phyloP scores from a whole-genome alignment of 2,797 vertebrate species.

The Acanthornis magna region DNA sequence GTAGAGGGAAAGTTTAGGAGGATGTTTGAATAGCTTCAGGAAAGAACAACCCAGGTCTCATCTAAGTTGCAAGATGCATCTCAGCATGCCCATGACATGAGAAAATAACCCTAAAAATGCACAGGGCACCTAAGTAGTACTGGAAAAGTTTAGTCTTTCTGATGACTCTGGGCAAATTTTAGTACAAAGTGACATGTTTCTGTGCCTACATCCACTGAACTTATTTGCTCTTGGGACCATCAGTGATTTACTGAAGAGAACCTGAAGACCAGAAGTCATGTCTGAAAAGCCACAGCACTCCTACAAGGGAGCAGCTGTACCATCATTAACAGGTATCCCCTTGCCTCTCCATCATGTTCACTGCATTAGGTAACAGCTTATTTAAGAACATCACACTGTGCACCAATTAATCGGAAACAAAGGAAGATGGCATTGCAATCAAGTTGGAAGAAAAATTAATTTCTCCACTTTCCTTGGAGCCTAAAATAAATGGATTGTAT shows the following conservation, averaged over 20 bases:
- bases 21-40: not conserved
- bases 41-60: not conserved
- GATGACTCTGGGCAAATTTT: not conserved
- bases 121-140: not conserved
- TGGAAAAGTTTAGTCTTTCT: not conserved
- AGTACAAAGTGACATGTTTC: not conserved
- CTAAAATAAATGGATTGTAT: not conserved
- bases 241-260: not conserved
- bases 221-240: not conserved
- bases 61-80: not conserved
- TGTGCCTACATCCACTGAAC: not conserved
- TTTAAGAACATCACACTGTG: not conserved
- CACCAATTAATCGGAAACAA: not conserved
- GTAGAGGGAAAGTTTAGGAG: not conserved
- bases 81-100: not conserved
- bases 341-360: not conserved
- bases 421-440: not conserved
- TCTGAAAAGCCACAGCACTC: not conserved
- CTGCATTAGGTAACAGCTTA: not conserved
- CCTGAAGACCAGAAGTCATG: not conserved
- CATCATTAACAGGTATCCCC: not conserved
- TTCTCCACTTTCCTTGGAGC: not conserved
- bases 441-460: constrained; percentile 11
- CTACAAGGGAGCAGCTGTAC: not conserved
- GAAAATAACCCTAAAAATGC: not conserved